These are phyloP conservation scores for Physella acuta DNA, from an alignment of 1,140 invertebrate species.

Conservation along the genomic window DNA sequence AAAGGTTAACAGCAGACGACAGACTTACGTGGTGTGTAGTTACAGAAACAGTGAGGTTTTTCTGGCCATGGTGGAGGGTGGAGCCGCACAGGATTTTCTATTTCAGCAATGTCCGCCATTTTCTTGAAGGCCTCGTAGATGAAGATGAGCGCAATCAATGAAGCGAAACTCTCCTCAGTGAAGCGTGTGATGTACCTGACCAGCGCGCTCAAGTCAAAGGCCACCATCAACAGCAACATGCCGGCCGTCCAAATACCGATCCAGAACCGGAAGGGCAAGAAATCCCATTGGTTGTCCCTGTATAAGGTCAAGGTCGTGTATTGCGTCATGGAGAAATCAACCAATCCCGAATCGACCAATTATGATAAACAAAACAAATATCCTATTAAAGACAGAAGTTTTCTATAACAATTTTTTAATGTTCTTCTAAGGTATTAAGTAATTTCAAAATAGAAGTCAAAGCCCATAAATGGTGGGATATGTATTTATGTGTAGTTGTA, in stretches of 20 bases:
- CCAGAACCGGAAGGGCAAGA: constrained; percentile 89
- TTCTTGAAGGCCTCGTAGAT: constrained; percentile 88
- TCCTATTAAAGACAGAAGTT: too few relatives aligned
- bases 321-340: too few relatives aligned
- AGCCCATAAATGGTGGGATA: too few relatives aligned
- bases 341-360: too few relatives aligned
- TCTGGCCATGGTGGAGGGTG: constrained; percentile 17
- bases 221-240: constrained; percentile 88
- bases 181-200: constrained; percentile 99
- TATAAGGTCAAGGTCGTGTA: too few relatives aligned
- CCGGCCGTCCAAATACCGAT: constrained; percentile 91
- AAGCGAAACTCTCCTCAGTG: constrained; percentile 99
- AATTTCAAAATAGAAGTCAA: too few relatives aligned
- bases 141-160: constrained; percentile 97
- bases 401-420: too few relatives aligned
- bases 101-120: constrained; percentile 37
- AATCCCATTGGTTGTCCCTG: constrained; percentile 78
- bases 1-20: too few relatives aligned
- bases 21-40: constrained; percentile 11
- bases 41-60: constrained; percentile 7
- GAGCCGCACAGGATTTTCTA: constrained; percentile 25
- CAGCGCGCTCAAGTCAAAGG: constrained; percentile 91
- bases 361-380: too few relatives aligned
- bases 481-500: too few relatives aligned
- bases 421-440: too few relatives aligned